These are phyloP conservation scores for Apocrypta bakeri DNA, from an alignment of 1,140 invertebrate species.

Conservation along the genomic window DNA sequence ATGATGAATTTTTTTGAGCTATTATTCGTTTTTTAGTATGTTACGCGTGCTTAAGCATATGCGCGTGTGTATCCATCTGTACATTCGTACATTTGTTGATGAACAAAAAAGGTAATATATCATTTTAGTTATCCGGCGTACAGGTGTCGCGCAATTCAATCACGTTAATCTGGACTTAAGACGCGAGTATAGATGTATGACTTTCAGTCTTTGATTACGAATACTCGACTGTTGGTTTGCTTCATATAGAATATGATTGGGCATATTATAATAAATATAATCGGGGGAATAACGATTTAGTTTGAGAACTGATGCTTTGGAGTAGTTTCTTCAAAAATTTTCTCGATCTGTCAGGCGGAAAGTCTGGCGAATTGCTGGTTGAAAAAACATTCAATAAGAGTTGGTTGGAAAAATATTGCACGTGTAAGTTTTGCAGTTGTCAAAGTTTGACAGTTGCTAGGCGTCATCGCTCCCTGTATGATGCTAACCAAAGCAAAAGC, in stretches of 20 bases:
- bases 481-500: too few relatives aligned
- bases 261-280: too few relatives aligned
- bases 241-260: too few relatives aligned
- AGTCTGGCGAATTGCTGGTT: background rate
- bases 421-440: background rate
- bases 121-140: background rate
- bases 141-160: background rate
- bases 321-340: background rate
- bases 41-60: too few relatives aligned
- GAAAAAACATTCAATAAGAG: background rate
- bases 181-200: background rate
- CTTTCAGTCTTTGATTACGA: background rate
- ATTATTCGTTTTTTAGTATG: too few relatives aligned
- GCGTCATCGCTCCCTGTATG: background rate
- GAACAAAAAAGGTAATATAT: background rate
- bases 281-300: too few relatives aligned
- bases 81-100: too few relatives aligned
- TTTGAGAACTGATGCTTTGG: background rate
- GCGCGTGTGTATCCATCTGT: too few relatives aligned
- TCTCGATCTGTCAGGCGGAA: background rate
- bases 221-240: too few relatives aligned
- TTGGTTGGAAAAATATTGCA: background rate
- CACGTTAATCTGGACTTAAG: background rate
- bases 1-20: background rate
- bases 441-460: constrained; percentile 4